Evolutionary conservation across 2,888 invertebrate species (phyloP).

Genomic region (Drosophila ochracea): DNA sequence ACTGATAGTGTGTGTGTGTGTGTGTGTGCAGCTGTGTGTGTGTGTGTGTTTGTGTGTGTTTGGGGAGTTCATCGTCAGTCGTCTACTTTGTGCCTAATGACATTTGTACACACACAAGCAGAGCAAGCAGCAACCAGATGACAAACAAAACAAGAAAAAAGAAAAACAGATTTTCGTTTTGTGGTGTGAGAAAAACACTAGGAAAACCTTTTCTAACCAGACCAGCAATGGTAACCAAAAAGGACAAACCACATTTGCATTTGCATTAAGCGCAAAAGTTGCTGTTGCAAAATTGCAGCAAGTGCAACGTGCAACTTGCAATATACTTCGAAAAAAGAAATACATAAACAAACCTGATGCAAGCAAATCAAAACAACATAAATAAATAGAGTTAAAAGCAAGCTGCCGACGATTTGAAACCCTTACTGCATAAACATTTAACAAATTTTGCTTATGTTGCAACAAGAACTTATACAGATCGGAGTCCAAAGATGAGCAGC

Average conservation of each 20-base stretch:
- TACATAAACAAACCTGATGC: slow-evolving; percentile 17
- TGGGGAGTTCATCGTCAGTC: slow-evolving; percentile 29
- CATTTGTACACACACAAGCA: slow-evolving; percentile 69
- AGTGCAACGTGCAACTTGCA: not conserved
- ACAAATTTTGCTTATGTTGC: not conserved
- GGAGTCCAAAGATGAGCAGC: not conserved
- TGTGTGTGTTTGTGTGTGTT: not conserved
- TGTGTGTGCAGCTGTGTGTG: not conserved
- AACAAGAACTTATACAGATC: not conserved
- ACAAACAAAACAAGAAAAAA: slow-evolving; percentile 21
- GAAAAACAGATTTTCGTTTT: not conserved
- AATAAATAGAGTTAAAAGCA: not conserved
- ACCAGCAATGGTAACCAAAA: not conserved
- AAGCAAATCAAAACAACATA: slow-evolving; percentile 5
- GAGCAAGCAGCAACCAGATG: slow-evolving; percentile 31
- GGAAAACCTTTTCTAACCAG: not conserved
- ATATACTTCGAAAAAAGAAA: not conserved
- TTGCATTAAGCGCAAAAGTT: slow-evolving; percentile 25
- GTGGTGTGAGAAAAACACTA: not conserved
- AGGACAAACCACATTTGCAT: slow-evolving; percentile 26
- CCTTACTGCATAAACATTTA: not conserved
- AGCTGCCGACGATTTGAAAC: not conserved
- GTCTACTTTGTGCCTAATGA: slow-evolving; percentile 72
- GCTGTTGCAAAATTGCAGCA: slow-evolving; percentile 1
- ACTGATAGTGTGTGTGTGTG: not conserved